Evolutionary conservation across 1,140 invertebrate genomes (phyloP), one percentile per base, ranked within the genome.

Genomic region (Rhyacophila brunnea): DNA sequence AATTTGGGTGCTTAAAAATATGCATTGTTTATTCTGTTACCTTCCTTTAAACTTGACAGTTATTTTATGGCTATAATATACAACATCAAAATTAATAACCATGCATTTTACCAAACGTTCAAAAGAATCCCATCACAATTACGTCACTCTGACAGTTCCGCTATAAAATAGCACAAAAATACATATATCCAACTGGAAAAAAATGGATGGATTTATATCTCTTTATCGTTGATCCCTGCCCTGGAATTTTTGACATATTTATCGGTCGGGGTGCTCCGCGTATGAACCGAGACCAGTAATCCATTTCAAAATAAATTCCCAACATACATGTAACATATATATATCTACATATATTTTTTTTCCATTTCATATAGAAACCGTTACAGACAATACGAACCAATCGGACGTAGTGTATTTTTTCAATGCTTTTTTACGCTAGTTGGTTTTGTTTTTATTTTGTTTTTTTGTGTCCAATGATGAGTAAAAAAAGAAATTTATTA

Each of bases 221-320:
- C 23, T 64, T 64, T 64, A 64, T 64, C 62, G 53, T 43, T 64
- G 62, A 63, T 63, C 61, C 61, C 61, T 63, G 54, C 36, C 61
- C 62, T 55, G 36, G 47, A 58, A 57, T 57, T 64, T 64, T 64
- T 64, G 62, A 64, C 62, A 64, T 64, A 64, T 64, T 64, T 64
- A 64, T 64, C 48, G 57, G 59, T 57, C 34, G 36, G 57, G 53
- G 57, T 54, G 52, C 43, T 60, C 56, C 61, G 51, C 61, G 55
- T 58, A 63, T 63, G 62, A 64, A 59, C 62, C 54, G 53, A 47
- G 36, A 46, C 52, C 52, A 32, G 28, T 58, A 63, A 63, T 63
- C 55, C 56, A 55, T 51, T 55, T 44, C 50, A 55, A 59, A 58
- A 63, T 58, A 58, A 58, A 58, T 58, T 58, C 15, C 53, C 46